Evolutionary conservation across 2,113 vertebrate genomes (phyloP).

Genomic region (Cygnus buccinator): DNA sequence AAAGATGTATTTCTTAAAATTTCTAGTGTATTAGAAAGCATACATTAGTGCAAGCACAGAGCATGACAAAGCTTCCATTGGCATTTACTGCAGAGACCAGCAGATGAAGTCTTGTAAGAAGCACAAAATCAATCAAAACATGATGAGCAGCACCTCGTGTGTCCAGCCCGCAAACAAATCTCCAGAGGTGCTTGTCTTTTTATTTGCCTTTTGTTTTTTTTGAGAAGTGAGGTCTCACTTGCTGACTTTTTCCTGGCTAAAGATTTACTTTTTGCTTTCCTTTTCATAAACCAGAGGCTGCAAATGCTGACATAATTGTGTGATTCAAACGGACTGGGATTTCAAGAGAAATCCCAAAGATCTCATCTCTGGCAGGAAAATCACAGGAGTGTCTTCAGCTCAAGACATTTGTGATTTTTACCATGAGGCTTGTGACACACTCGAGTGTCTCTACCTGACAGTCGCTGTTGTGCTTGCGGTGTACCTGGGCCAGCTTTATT

Average conservation of each 20-base stretch:
- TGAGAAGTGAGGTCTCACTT: neutral
- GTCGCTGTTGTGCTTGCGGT: accelerated
- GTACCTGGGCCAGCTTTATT: neutral
- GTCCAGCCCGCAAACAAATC: neutral
- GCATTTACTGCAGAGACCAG: neutral
- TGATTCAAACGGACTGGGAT: neutral
- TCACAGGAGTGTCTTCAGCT: neutral
- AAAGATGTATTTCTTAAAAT: neutral
- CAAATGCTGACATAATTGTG: neutral
- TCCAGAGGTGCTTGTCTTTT: neutral
- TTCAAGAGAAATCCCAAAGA: neutral
- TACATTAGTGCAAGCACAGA: neutral
- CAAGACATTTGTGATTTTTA: neutral
- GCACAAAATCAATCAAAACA: slow-evolving; percentile 4
- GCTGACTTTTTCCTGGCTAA: neutral
- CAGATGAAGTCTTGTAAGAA: slow-evolving; percentile 11
- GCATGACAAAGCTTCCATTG: neutral
- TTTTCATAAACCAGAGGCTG: neutral
- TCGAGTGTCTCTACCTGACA: neutral
- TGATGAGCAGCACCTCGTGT: neutral
- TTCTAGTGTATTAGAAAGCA: neutral
- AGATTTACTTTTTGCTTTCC: neutral
- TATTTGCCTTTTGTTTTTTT: neutral
- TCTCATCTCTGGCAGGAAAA: neutral
- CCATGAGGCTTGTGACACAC: neutral